Evolutionary conservation across 2,888 invertebrate species (phyloP).

Genomic region (Hydrotaea diabolus): DNA sequence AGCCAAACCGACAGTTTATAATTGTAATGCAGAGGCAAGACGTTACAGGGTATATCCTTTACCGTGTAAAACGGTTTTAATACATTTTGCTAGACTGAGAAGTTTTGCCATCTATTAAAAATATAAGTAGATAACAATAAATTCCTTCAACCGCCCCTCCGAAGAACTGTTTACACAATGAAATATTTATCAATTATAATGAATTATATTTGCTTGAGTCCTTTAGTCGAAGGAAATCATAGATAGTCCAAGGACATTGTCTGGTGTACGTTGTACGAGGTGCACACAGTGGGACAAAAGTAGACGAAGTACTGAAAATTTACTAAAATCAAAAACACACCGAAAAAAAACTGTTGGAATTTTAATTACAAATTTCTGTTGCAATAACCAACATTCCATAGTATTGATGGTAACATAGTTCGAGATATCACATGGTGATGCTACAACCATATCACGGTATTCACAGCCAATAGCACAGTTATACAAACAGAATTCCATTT

Average conservation of each 20-base stretch:
- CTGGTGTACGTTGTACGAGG: neutral
- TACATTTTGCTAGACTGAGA: neutral
- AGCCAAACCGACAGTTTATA: neutral
- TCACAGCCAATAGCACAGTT: too few relatives aligned
- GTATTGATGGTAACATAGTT: too few relatives aligned
- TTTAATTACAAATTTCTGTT: too few relatives aligned
- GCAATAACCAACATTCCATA: too few relatives aligned
- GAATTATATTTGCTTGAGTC: neutral
- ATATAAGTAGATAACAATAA: conserved; percentile 15
- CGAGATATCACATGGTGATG: too few relatives aligned
- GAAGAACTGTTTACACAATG: neutral
- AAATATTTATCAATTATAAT: conserved; percentile 11
- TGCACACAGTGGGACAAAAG: neutral
- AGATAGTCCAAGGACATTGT: neutral
- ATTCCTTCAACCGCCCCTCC: neutral
- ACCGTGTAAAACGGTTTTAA: neutral
- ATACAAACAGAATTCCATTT: too few relatives aligned
- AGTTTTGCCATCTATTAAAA: neutral
- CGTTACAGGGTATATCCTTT: neutral
- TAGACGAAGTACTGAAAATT: too few relatives aligned
- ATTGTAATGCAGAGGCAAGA: neutral
- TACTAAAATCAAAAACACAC: too few relatives aligned
- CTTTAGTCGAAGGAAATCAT: neutral
- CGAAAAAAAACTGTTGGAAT: too few relatives aligned
- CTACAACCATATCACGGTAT: too few relatives aligned